Conservation (phyloP, 2,113 vertebrate species). For the Pedetes capensis region DNA sequence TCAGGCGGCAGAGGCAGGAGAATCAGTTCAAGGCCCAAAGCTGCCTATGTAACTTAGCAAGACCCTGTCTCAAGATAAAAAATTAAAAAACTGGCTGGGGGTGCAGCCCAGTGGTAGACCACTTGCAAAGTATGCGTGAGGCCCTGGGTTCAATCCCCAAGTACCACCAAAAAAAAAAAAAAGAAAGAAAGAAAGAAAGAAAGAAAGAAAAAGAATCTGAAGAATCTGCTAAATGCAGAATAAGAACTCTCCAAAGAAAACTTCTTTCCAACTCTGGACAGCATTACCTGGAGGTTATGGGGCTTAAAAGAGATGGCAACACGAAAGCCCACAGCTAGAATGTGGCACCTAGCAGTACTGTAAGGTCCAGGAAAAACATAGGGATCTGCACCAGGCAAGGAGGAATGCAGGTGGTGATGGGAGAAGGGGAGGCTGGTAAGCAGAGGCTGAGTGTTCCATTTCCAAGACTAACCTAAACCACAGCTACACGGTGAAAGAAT, state of each 20-base stretch:
- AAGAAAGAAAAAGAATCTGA: too few relatives aligned
- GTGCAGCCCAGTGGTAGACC: too few relatives aligned
- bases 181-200: too few relatives aligned
- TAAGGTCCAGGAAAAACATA: not conserved
- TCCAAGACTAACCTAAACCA: not conserved
- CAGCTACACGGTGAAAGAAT: not conserved
- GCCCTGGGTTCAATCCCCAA: too few relatives aligned
- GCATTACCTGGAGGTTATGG: not conserved
- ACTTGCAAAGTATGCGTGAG: too few relatives aligned
- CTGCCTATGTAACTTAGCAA: too few relatives aligned
- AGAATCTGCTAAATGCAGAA: not conserved
- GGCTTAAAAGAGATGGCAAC: not conserved
- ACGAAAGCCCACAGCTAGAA: not conserved
- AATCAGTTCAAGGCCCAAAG: too few relatives aligned
- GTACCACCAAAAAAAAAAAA: too few relatives aligned
- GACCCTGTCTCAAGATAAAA: too few relatives aligned
- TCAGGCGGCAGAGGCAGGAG: too few relatives aligned
- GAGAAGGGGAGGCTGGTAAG: not conserved
- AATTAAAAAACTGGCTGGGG: too few relatives aligned
- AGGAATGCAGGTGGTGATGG: not conserved
- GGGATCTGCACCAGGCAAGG: not conserved
- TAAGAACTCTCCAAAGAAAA: not conserved
- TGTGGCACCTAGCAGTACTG: not conserved
- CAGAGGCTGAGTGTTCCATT: not conserved
- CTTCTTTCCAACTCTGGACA: not conserved